Evolutionary conservation across 2,888 invertebrate species (phyloP), one percentile per base, ranked within the genome.

Genomic region (Sarcophaga carnaria): DNA sequence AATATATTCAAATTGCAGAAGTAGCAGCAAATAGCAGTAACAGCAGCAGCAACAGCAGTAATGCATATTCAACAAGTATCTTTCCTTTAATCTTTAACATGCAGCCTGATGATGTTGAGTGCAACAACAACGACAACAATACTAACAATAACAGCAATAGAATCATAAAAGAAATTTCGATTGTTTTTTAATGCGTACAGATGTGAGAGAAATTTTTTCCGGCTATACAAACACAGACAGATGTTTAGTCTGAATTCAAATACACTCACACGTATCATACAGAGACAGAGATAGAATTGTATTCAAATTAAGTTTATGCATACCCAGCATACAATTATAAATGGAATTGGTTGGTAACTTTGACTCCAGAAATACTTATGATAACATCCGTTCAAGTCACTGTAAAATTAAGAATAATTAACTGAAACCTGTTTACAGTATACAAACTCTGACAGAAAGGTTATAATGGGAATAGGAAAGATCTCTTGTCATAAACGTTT

Each of bases 1-100:
- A 82, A 79, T 82, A 86, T 79, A 86, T 83, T 76, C 72, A 72
- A 80, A 74, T 80, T 80, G 60, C 67, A n/a, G 62, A 54, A 77
- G 54, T 17, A 54, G 17, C 12, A 54, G 54, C 49, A 49, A 49
- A 14, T 14, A 49, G 12, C 49, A 49, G 49, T 5, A 49, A 2
- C 49, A 49, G 49, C 49, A 49, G 10, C 11, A 49, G 11, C 12
- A 54, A 12, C 12, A 17, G 14, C 12, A 83, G 63, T 69, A 67
- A 80, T 83, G 76, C 76, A 80, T 77, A 86, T 86, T 83, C 86
- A 86, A 86, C 86, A 86, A 86, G 86, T 86, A 66, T 67, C 64
- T 74, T 77, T 77, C 64, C 17, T 54, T 54, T 17, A 54, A 71
- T 71, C 59, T 75, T 67, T 45, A 76, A 66, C 59, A 64, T 54